Base-by-base conservation (phyloP, 2,797 vertebrate genomes). In the Cossypha heuglini region DNA sequence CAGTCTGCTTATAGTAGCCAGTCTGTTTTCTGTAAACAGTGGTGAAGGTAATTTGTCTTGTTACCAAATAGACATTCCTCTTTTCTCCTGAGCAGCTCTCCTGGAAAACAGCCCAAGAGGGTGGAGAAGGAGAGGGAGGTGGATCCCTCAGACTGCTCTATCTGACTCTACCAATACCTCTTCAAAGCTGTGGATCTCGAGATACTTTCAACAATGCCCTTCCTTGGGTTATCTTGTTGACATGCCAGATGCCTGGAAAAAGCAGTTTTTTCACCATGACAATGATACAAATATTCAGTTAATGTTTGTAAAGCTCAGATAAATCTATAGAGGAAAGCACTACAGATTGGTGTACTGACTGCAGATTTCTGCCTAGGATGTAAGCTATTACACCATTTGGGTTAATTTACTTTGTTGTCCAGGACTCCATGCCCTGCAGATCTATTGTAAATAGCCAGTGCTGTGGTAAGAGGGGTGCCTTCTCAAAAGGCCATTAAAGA, bases 21-120 rank as follows among this genome's bases (percentile, higher is more conserved):
- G 48, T 5, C 21, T 63, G 42, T 83, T 82, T 93, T 67, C 43
- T 92, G 51, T 91, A 96, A 94, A 86, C 28, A 84, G 35, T 31
- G n/a, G 15, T 75, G 38, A 83, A 76, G 35, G 37, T 67, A 90
- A 71, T 87, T 86, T 40, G 55, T 51, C 19, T 46, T 61, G 37
- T 76, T 74, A 63, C 21, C 26, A 77, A 64, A 73, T 0, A 91
- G 61, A 37, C 16, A 61, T 38, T 80, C 29, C n/a, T 57, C 25
- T 86, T 85, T 83, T 86, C 29, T 90, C 25, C 33, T 45, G 37
- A 61, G 33, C 5, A 76, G 10, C 19, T 14, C 6, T 58, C 18
- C 38, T 54, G 35, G 20, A 31, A 84, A 86, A 43, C 6, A 64
- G 62, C 4, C 9, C 31, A 59, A 68, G 9, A 38, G 5, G 5